Evolutionary conservation across 1,140 invertebrate species (phyloP).

Genomic region (Apocrypta bakeri): DNA sequence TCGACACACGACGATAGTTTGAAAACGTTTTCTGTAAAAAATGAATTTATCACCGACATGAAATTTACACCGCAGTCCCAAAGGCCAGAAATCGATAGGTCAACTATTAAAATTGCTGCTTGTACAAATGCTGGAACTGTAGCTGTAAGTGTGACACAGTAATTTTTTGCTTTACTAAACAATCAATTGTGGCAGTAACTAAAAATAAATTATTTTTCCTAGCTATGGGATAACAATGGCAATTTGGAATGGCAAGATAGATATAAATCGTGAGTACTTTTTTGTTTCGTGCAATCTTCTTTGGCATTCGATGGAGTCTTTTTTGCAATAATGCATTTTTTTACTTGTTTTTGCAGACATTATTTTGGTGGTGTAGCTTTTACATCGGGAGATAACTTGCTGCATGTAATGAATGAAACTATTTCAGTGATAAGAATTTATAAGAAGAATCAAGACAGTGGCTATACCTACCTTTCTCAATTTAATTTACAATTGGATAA

Average conservation of each 20-base stretch:
- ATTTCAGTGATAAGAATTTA: slow-evolving; percentile 58
- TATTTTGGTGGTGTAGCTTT: slow-evolving; percentile 59
- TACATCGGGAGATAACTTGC: slow-evolving; percentile 55
- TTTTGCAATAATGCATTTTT: too few relatives aligned
- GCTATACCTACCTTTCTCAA: slow-evolving; percentile 57
- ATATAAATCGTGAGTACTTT: slow-evolving; percentile 43
- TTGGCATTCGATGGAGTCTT: not conserved
- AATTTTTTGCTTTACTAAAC: slow-evolving; percentile 26
- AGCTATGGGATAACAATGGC: slow-evolving; percentile 64
- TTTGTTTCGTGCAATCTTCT: not conserved
- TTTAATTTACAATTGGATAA: slow-evolving; percentile 60
- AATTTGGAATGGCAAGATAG: slow-evolving; percentile 44
- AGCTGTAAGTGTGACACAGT: slow-evolving; percentile 55
- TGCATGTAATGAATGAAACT: slow-evolving; percentile 63
- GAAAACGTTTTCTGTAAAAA: slow-evolving; percentile 56
- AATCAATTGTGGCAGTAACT: slow-evolving; percentile 12
- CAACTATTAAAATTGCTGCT: slow-evolving; percentile 58
- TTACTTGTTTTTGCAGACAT: slow-evolving; percentile 60
- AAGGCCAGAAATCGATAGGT: slow-evolving; percentile 48
- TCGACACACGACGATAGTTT: slow-evolving; percentile 62
- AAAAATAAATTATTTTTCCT: slow-evolving; percentile 46
- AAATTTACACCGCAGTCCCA: slow-evolving; percentile 51
- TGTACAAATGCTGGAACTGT: slow-evolving; percentile 64
- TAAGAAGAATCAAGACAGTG: slow-evolving; percentile 31
- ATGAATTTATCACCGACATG: slow-evolving; percentile 65